phyloP scores from a whole-genome alignment of 2,888 invertebrate species.

The Theretra japonica region DNA sequence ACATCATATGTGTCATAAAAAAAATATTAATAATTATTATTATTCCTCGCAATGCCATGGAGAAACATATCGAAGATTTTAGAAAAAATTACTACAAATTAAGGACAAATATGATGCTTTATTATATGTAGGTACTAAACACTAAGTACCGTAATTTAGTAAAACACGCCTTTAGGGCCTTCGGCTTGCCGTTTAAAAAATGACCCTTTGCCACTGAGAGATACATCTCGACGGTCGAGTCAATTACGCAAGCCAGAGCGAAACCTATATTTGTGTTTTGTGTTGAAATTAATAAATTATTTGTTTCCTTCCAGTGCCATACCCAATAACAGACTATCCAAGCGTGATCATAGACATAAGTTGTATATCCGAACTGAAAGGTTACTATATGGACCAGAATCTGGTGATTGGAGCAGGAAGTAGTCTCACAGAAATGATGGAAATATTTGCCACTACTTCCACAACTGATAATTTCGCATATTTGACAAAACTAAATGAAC shows the following conservation, averaged over 20 bases:
- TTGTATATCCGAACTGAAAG: constrained; percentile 82
- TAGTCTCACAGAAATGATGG: constrained; percentile 80
- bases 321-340: constrained; percentile 62
- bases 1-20: too few relatives aligned
- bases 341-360: constrained; percentile 86
- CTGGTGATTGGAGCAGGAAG: constrained; percentile 84
- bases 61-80: too few relatives aligned
- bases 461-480: constrained; percentile 80
- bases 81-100: too few relatives aligned
- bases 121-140: too few relatives aligned
- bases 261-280: neutral
- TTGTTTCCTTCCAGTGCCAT: constrained; percentile 61
- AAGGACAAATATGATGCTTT: too few relatives aligned
- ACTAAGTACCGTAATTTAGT: too few relatives aligned
- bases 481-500: constrained; percentile 83
- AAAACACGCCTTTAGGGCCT: too few relatives aligned
- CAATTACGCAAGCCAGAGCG: too few relatives aligned
- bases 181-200: too few relatives aligned
- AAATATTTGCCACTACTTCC: constrained; percentile 63
- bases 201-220: too few relatives aligned
- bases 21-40: too few relatives aligned
- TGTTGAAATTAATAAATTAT: neutral
- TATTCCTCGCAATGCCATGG: too few relatives aligned
- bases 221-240: neutral
- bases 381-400: constrained; percentile 60